Conservation (phyloP, 2,113 vertebrate genomes). For the Channa argus region DNA sequence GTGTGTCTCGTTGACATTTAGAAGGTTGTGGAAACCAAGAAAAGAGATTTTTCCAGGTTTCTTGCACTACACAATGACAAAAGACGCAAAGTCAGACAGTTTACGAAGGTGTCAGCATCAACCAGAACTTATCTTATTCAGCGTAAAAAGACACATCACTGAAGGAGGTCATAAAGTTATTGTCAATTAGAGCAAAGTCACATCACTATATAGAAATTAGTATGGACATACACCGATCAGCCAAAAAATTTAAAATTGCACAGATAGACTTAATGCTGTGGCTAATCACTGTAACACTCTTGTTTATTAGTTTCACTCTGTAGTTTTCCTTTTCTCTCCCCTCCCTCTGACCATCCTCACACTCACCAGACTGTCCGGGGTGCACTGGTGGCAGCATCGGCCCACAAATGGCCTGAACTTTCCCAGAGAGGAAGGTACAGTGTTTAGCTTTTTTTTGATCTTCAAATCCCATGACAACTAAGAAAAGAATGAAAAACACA, state of each 20-base stretch:
- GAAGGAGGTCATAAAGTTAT: no score
- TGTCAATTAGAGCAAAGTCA: not conserved
- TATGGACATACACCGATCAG: not conserved
- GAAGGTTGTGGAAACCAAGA: slow-evolving; percentile 78
- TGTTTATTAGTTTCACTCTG: not conserved
- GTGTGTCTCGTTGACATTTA: slow-evolving; percentile 77
- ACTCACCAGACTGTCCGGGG: slow-evolving; percentile 84
- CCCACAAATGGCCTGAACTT: slow-evolving; percentile 79
- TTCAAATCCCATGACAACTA: slow-evolving; percentile 77
- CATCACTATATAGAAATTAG: not conserved
- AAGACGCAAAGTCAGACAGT: slow-evolving; percentile 34
- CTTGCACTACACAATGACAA: slow-evolving; percentile 51
- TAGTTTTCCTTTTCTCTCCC: not conserved
- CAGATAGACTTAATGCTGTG: no score
- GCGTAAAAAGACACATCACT: no score
- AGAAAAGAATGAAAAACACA: slow-evolving; percentile 7
- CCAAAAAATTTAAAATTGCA: no score
- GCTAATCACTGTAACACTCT: not conserved
- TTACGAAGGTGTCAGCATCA: not conserved
- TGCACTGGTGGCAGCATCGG: slow-evolving; percentile 83
- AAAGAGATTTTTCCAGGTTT: slow-evolving; percentile 64
- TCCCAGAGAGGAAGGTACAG: slow-evolving; percentile 66
- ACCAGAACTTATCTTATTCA: not conserved
- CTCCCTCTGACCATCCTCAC: not conserved
- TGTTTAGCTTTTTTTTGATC: slow-evolving; percentile 76